Evolutionary conservation across 2,797 vertebrate species (phyloP), one percentile per base, ranked within the genome.

Genomic region (Eutrigla gurnardus): DNA sequence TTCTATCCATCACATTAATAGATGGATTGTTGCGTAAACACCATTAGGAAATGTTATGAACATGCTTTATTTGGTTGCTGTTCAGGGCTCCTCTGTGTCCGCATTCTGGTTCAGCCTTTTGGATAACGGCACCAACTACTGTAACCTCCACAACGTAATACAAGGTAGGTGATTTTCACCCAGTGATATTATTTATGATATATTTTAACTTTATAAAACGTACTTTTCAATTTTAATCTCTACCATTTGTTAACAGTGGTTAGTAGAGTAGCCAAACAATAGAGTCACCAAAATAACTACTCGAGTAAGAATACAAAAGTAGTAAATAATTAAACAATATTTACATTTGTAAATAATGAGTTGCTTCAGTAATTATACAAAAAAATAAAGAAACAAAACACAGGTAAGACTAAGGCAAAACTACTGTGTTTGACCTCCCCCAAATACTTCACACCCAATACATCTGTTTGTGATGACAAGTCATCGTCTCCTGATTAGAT

Each of bases 81-180:
- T 61, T 65, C 61, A 92, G 91, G 90, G 88, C 54, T 69, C 69
- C 0, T 91, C 81, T 4, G 7, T 70, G 2, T 93, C 86, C 17
- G 77, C 64, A 4, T 86, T 80, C 62, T 89, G 91, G 90, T 61
- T 80, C 86, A 89, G 66, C 7, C 59, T 85, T 58, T 70, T 93
- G 33, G 84, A 91, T 71, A 91, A 88, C 3, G 83, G 86, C 70
- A 93, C 91, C 66, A 94, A 94, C 83, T 94, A 93, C 66, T 94
- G 94, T 66, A 94, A 91, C 76, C 90, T 90, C 5, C 84, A n/a
- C 71, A 91, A 88, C 45, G 36, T 92, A 1, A 85, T 91, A 7
- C 18, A 82, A 68, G 90, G 89, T 85, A 57, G 6, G 61, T 73
- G 5, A 15, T 66, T 60, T 69, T 43, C 12, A 62, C 25, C 7